Evolutionary conservation across 1,140 invertebrate species (phyloP).

Genomic region (Polypedilum vanderplanki): DNA sequence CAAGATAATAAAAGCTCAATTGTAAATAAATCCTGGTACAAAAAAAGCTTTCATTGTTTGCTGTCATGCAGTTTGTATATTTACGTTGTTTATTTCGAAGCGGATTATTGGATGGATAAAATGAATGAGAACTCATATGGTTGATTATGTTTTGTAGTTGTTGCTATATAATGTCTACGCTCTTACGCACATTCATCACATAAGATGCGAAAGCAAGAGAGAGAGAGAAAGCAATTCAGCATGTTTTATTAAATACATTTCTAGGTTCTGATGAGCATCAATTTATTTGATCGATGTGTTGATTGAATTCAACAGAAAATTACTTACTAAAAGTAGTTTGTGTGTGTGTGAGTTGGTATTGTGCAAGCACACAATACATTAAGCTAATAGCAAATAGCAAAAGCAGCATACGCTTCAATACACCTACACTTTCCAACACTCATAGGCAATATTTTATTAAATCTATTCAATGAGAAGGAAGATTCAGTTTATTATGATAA

Average conservation of each 20-base stretch:
- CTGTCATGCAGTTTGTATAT: no score
- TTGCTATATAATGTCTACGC: no score
- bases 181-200: no score
- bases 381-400: background rate
- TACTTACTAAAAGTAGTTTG: background rate
- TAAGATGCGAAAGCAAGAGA: no score
- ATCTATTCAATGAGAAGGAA: background rate
- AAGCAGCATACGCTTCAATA: constrained; percentile 8
- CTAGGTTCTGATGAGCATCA: background rate
- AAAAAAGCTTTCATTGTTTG: no score
- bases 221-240: background rate
- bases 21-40: no score
- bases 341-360: background rate
- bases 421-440: background rate
- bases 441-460: background rate
- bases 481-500: constrained; percentile 7
- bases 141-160: no score
- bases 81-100: no score
- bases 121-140: no score
- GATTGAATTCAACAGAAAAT: constrained; percentile 12
- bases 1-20: no score
- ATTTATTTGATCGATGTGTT: constrained; percentile 19
- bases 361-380: background rate
- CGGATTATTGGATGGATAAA: no score
- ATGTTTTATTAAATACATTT: constrained; percentile 15